Conservation (phyloP, 2,888 invertebrate species). For the Hypolimnas misippus region DNA sequence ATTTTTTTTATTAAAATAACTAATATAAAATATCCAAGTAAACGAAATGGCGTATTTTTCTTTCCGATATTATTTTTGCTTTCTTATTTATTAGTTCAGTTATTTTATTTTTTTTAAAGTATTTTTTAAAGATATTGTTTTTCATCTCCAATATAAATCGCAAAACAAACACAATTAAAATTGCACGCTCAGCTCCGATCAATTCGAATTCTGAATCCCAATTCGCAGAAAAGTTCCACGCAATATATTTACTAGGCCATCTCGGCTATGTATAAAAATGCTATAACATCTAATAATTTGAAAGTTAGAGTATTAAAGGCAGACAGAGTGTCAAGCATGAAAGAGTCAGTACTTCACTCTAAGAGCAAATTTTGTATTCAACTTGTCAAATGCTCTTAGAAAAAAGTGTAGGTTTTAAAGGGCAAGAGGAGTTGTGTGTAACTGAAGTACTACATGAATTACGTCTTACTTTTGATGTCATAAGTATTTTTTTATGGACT, state of each 20-base stretch:
- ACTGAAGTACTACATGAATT: constrained; percentile 19
- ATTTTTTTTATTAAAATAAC: too few species aligned
- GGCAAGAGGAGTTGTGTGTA: constrained; percentile 19
- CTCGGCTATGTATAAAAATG: neutral
- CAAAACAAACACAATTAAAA: too few species aligned
- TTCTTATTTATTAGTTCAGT: too few species aligned
- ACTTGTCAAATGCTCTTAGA: constrained; percentile 30
- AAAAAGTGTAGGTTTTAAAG: constrained; percentile 26
- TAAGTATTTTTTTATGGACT: neutral
- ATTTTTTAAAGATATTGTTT: too few species aligned
- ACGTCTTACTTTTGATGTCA: constrained; percentile 10
- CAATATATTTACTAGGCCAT: neutral
- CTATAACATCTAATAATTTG: neutral
- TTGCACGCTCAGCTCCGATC: too few species aligned
- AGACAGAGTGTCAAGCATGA: constrained; percentile 17
- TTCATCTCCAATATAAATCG: too few species aligned
- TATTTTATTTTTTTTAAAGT: too few species aligned
- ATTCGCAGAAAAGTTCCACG: neutral
- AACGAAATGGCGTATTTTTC: too few species aligned
- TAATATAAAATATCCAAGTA: too few species aligned
- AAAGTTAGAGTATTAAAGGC: constrained; percentile 1
- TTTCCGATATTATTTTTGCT: too few species aligned
- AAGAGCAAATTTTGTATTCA: constrained; percentile 23
- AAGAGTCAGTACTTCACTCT: constrained; percentile 13
- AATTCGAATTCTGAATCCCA: too few species aligned